Evolutionary conservation across 2,797 vertebrate species (phyloP).

Genomic region (Selene dorsalis): DNA sequence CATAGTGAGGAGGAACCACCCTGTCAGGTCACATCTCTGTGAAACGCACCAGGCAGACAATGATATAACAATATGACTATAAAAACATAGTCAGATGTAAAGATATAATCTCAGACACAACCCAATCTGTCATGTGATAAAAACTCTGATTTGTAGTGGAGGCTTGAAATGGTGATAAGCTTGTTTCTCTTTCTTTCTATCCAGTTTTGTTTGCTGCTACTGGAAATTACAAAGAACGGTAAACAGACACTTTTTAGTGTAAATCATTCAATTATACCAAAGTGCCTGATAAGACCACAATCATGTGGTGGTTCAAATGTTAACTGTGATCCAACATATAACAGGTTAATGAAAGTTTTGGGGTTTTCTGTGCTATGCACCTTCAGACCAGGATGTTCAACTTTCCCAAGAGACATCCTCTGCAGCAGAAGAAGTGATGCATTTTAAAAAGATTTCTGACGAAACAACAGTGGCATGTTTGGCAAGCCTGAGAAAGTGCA

Average conservation of each 20-base stretch:
- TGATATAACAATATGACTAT: neutral
- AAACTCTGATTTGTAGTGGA: too few species aligned
- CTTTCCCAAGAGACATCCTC: slow-evolving; percentile 23
- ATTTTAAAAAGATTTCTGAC: slow-evolving; percentile 2
- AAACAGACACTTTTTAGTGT: neutral
- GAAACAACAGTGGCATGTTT: slow-evolving; percentile 27
- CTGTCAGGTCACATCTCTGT: slow-evolving; percentile 1
- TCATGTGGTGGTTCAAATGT: neutral
- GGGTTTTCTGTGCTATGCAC: slow-evolving; percentile 6
- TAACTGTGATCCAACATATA: neutral
- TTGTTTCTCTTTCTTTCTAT: too few species aligned
- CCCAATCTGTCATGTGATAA: neutral
- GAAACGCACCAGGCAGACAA: neutral
- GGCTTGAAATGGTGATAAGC: neutral
- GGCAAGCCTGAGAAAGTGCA: slow-evolving; percentile 1
- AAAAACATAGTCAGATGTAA: neutral
- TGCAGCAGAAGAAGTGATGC: slow-evolving; percentile 24
- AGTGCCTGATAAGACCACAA: neutral
- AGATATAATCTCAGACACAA: neutral
- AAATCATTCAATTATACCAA: neutral
- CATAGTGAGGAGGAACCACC: slow-evolving; percentile 1
- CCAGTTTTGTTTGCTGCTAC: too few species aligned
- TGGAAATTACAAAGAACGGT: neutral
- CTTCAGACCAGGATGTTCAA: neutral
- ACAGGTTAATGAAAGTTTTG: neutral